These are phyloP conservation scores for Sinella curviseta DNA, from an alignment of 1,140 invertebrate genomes.

Conservation along the genomic window DNA sequence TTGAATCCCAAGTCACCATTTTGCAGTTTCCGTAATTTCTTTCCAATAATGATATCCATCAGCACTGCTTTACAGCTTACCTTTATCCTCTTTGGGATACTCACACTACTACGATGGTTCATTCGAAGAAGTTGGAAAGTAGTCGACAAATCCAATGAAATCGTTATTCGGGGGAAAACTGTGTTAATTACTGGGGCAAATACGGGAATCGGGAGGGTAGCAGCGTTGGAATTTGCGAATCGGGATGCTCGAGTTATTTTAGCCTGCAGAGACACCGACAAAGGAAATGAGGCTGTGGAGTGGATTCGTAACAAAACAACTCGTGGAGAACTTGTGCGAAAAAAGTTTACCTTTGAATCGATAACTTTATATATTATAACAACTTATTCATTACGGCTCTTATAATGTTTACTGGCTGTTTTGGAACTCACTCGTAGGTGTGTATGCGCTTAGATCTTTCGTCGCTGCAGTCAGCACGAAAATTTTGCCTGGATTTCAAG, in stretches of 20 bases:
- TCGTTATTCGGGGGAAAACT: conserved; percentile 61
- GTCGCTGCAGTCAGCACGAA: not conserved
- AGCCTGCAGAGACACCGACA: conserved; percentile 67
- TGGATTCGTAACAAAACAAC: conserved; percentile 61
- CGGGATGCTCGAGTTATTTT: conserved; percentile 70
- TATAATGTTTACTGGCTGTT: conserved; percentile 59
- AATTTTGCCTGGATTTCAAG: not conserved
- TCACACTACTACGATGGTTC: conserved; percentile 12
- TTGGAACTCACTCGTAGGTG: conserved; percentile 63
- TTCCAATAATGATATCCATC: too few species aligned
- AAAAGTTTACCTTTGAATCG: not conserved
- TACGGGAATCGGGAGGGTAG: conserved; percentile 75
- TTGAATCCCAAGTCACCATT: too few species aligned
- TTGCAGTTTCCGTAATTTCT: too few species aligned
- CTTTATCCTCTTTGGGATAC: too few species aligned
- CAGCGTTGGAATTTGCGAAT: conserved; percentile 65
- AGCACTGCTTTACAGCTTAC: too few species aligned
- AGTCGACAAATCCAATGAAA: conserved; percentile 57
- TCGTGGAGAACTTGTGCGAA: conserved; percentile 64
- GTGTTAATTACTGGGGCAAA: conserved; percentile 78
- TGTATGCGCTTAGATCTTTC: conserved; percentile 4
- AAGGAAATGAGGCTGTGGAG: conserved; percentile 61
- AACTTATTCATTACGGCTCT: not conserved
- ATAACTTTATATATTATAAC: not conserved
- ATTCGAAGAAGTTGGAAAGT: conserved; percentile 57